phyloP scores from a whole-genome alignment of 2,113 vertebrate species.

The Cynopterus brachyotis region DNA sequence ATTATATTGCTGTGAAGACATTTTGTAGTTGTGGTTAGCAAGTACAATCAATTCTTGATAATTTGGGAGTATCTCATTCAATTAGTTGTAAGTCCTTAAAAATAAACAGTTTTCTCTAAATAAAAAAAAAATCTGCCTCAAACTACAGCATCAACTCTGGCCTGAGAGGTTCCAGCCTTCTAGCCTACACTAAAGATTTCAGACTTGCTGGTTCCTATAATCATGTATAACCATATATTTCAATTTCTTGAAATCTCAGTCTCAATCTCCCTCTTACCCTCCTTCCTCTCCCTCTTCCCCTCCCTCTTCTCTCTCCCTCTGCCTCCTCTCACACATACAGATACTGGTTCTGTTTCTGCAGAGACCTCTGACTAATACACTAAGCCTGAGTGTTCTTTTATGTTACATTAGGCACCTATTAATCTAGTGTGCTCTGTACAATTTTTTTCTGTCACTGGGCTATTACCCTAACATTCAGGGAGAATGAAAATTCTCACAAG shows the following conservation, averaged over 20 bases:
- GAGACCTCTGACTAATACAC: background rate
- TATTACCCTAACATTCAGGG: background rate
- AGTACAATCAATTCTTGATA: background rate
- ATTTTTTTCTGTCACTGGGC: background rate
- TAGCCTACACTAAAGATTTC: background rate
- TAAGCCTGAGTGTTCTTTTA: background rate
- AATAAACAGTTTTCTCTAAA: background rate
- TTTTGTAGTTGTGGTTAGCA: background rate
- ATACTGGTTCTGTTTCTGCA: background rate
- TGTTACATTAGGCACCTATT: background rate
- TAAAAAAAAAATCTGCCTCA: background rate
- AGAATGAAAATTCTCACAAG: background rate
- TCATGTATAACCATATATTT: background rate
- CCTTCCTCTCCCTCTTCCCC: background rate
- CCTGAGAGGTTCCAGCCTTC: background rate
- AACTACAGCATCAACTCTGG: background rate
- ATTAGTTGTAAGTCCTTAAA: background rate
- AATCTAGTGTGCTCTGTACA: background rate
- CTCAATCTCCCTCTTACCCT: background rate
- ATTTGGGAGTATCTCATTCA: background rate
- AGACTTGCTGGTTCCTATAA: background rate
- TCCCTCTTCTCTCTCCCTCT: background rate
- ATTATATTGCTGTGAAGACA: background rate
- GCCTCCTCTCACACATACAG: background rate
- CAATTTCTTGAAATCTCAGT: background rate